Base-by-base conservation (phyloP, 2,888 invertebrate genomes). In the Maniola hyperantus region DNA sequence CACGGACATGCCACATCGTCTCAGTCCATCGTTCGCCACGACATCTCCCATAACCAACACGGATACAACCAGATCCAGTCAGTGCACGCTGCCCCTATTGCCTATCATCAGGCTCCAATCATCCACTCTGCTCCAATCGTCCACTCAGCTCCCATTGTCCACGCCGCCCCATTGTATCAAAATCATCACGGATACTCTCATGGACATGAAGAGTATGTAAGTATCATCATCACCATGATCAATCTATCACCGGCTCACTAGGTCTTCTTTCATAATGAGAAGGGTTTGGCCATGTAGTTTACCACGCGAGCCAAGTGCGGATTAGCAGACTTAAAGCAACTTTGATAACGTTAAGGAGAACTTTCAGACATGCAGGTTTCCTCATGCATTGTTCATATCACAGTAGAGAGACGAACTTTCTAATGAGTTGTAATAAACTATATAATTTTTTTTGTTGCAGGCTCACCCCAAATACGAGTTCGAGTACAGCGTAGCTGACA, bases 401-500 rank as follows among this genome's bases (percentile, higher is more conserved):
- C n/a, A n/a, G n/a, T n/a, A n/a, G n/a, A n/a, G n/a, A n/a, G n/a
- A n/a, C n/a, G n/a, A n/a, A n/a, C n/a, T n/a, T n/a, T n/a, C n/a
- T n/a, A n/a, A n/a, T n/a, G n/a, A n/a, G n/a, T n/a, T n/a, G n/a
- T n/a, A n/a, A n/a, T n/a, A n/a, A n/a, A n/a, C 6, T n/a, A 46
- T 8, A 18, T 1, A 39, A n/a, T n/a, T 55, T 6, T 58, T 20
- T 34, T 15, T 33, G 2, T 59, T 0, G 0, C 46, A 59, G 44
- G 46, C 59, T 20, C 89, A 93, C 75, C 93, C 93, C 36, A 91
- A 92, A 81, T 93, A 93, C 79, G 88, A 88, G 79, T 93, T 89
- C 78, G 87, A 91, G 72, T 93, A 93, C 80, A 88, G 90, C 60
- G 91, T 92, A 39, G 83, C 91, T 66, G 94, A 94, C 72, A 88